These are phyloP conservation scores for Trypoxylus dichotomus DNA, from an alignment of 1,140 invertebrate genomes.

Conservation along the genomic window DNA sequence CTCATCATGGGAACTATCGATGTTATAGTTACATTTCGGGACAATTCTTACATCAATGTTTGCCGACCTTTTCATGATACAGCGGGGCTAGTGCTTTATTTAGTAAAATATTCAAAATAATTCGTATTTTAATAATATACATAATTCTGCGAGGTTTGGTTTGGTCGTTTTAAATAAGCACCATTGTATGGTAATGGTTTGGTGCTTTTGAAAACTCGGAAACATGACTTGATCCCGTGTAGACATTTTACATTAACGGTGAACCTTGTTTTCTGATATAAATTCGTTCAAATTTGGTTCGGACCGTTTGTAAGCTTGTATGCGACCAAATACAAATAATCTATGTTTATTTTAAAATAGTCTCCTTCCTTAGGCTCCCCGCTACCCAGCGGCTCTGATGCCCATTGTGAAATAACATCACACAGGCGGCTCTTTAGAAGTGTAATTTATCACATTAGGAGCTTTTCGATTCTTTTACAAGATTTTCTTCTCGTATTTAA, in stretches of 20 bases:
- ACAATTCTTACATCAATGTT: conserved; percentile 16
- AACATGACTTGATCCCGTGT: conserved; percentile 31
- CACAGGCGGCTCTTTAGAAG: not conserved
- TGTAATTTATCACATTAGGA: conserved; percentile 1
- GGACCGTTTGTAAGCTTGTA: conserved; percentile 22
- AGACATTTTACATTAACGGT: conserved; percentile 21
- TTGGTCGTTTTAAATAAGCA: conserved; percentile 35
- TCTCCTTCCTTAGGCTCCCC: not conserved
- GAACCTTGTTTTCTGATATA: not conserved
- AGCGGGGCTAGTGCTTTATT: conserved; percentile 36
- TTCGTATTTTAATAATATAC: conserved; percentile 42
- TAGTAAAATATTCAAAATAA: conserved; percentile 41
- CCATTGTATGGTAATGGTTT: conserved; percentile 39
- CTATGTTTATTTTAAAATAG: conserved; percentile 10
- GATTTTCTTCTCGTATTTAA: too few species aligned
- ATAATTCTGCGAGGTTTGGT: conserved; percentile 37
- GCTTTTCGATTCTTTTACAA: too few species aligned
- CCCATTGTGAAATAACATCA: conserved; percentile 12
- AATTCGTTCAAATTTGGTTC: conserved; percentile 28
- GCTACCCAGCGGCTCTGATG: not conserved
- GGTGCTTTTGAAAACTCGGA: conserved; percentile 36
- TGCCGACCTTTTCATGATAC: conserved; percentile 17
- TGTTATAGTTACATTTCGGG: not conserved
- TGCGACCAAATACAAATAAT: conserved; percentile 27
- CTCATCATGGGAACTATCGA: too few species aligned